phyloP scores from a whole-genome alignment of 2,113 vertebrate genomes.

The Upupa epops region DNA sequence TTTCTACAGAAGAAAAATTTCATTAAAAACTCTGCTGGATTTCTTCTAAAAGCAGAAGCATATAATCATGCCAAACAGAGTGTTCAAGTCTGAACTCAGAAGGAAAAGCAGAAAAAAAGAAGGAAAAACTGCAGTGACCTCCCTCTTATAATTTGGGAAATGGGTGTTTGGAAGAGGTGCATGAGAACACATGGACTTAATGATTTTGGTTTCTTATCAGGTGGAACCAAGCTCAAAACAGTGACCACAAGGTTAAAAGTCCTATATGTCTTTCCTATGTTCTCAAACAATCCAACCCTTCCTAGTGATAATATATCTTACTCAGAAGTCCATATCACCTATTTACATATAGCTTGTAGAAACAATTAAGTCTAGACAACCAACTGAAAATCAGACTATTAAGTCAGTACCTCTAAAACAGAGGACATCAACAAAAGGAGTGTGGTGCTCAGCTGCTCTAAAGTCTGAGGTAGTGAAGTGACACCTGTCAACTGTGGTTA shows the following conservation, averaged over 20 bases:
- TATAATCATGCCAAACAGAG: background rate
- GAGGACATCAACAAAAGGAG: background rate
- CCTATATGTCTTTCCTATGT: conserved; percentile 13
- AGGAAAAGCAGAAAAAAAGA: background rate
- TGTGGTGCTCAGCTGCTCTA: background rate
- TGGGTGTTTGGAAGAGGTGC: conserved; percentile 35
- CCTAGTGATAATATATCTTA: conserved; percentile 16
- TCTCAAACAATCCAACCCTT: conserved; percentile 29
- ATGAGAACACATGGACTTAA: conserved; percentile 22
- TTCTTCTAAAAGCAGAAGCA: background rate
- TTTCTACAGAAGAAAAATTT: background rate
- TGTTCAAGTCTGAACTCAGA: background rate
- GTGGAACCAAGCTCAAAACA: conserved; percentile 10
- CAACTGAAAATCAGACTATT: background rate
- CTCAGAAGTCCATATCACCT: background rate
- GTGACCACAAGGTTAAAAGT: conserved; percentile 16
- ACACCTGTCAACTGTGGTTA: background rate
- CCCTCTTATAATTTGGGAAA: conserved; percentile 31
- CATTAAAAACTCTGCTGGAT: background rate
- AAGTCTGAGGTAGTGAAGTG: background rate
- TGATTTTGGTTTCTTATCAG: conserved; percentile 39
- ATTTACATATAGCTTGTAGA: background rate
- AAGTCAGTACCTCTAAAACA: background rate
- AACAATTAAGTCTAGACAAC: background rate
- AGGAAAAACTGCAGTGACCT: background rate